These are phyloP conservation scores for Candidula unifasciata DNA, from an alignment of 2,888 invertebrate species.

Conservation along the genomic window DNA sequence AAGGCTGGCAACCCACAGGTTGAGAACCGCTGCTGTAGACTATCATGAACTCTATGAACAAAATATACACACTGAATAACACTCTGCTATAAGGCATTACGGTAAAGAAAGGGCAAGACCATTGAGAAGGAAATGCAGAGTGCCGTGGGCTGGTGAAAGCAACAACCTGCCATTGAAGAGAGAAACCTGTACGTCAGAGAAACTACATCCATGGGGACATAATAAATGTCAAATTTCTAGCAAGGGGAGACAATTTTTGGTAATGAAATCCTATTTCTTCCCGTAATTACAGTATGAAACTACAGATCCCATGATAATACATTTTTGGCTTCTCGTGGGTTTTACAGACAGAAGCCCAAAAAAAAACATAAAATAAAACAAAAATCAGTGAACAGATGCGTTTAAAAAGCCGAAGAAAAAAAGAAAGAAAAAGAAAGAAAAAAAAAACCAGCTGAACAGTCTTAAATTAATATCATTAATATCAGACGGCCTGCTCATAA, in stretches of 20 bases:
- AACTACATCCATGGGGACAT: neutral
- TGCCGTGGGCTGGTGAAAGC: too few relatives aligned
- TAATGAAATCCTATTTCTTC: neutral
- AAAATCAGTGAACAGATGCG: neutral
- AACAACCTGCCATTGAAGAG: too few relatives aligned
- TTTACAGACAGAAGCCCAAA: neutral
- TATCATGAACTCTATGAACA: too few relatives aligned
- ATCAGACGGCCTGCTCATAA: neutral
- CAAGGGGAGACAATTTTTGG: neutral
- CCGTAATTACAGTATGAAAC: neutral
- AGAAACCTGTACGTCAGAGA: neutral
- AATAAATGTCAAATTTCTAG: neutral
- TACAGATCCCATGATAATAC: neutral
- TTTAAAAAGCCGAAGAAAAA: neutral
- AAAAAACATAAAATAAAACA: neutral
- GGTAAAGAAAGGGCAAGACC: too few relatives aligned
- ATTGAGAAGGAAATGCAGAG: too few relatives aligned
- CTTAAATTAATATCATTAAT: slow-evolving; percentile 6
- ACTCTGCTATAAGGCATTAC: too few relatives aligned
- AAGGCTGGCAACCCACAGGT: too few relatives aligned
- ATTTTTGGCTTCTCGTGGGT: neutral
- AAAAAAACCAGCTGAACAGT: neutral
- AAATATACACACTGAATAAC: too few relatives aligned
- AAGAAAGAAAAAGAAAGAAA: neutral
- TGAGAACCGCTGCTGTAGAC: too few relatives aligned